Base-by-base conservation (phyloP, 2,797 vertebrate genomes). In the Siniperca undulata region DNA sequence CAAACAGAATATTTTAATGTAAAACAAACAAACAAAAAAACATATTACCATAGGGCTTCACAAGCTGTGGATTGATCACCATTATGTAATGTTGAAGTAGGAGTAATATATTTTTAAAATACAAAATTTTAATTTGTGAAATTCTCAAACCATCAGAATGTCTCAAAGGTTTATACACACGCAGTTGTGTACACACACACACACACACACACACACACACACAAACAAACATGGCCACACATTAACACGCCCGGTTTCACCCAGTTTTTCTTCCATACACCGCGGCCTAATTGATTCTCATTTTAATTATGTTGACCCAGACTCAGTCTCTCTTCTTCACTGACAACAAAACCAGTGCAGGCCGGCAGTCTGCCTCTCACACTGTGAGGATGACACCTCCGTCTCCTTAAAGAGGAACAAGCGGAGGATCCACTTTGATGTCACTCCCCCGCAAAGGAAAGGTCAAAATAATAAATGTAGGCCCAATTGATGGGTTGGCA, bases 381-480 rank as follows among this genome's bases (percentile, higher is more conserved):
- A 92, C 93, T 94, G 93, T 85, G 92, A 90, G 84, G 90, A 89
- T 88, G 91, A 92, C 92, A 92, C 90, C 92, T 90, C 93, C 83
- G 85, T 91, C 92, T 94, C 80, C 85, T 86, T 79, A 92, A 93
- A 93, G 91, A 88, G 84, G 78, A 89, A 77, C 82, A 52, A 86
- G 91, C 83, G 42, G 58, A 88, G 86, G 78, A 89, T 82, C 85
- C 74, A 84, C 95, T 96, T 96, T 96, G 95, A 96, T 94, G 94
- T 94, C 85, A 85, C 88, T 88, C 92, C 92, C 90, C 92, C 82
- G 89, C 93, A 92, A 95, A 94, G 91, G 86, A 96, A 96, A 96
- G 95, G 95, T 96, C 95, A 96, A 96, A 96, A 95, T 96, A 97
- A 96, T 95, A 96, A 96, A 96, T 95, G 95, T 96, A 95, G 93